phyloP scores from a whole-genome alignment of 2,113 vertebrate species.

The Mormoops blainvillei region DNA sequence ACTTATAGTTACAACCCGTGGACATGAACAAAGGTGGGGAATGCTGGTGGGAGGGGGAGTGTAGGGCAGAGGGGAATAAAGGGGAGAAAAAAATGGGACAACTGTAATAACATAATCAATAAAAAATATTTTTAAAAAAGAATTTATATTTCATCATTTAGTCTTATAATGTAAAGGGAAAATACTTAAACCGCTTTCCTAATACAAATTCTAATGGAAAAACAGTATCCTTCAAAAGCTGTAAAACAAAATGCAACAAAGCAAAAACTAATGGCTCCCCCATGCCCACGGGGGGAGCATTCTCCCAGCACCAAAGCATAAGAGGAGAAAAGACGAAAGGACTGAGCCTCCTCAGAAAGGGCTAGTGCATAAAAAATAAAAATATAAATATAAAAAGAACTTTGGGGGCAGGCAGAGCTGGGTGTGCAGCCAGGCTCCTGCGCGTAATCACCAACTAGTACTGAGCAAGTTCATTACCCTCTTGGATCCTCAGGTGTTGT shows the following conservation, averaged over 20 bases:
- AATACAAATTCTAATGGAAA: background rate
- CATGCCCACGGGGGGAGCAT: background rate
- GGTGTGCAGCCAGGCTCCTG: background rate
- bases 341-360: background rate
- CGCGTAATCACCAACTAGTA: background rate
- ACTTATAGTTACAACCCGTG: too few species aligned
- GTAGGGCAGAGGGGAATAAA: too few species aligned
- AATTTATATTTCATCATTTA: background rate
- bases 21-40: too few species aligned
- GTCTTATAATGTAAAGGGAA: background rate
- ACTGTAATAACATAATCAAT: too few species aligned
- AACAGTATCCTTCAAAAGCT: background rate
- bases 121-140: too few species aligned
- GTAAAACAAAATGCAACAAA: background rate
- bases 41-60: too few species aligned
- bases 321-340: background rate
- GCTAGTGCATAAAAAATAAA: background rate
- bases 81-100: too few species aligned
- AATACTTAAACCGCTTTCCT: background rate
- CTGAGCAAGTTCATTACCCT: background rate
- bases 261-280: background rate
- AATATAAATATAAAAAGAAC: background rate
- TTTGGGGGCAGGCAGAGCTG: background rate
- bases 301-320: background rate
- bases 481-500: background rate